These are phyloP conservation scores for Acanthurus leucopareius DNA, from an alignment of 2,797 vertebrate genomes.

Conservation along the genomic window DNA sequence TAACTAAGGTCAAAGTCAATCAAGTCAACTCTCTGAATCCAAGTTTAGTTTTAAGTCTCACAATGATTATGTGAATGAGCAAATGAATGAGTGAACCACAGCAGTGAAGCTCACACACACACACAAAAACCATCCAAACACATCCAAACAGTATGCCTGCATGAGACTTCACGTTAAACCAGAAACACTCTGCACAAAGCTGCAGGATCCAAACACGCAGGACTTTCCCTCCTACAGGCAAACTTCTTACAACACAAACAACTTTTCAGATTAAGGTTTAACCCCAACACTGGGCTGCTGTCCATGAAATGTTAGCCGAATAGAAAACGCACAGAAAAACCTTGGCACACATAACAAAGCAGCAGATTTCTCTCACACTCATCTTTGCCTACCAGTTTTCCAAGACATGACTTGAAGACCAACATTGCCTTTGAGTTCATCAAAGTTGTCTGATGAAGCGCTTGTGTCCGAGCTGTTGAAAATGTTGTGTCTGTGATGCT, in stretches of 20 bases:
- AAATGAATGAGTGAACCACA: slow-evolving; percentile 22
- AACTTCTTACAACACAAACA: not conserved
- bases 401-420: slow-evolving; percentile 86
- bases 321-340: slow-evolving; percentile 9
- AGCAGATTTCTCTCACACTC: slow-evolving; percentile 3
- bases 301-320: not conserved
- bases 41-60: slow-evolving; percentile 13
- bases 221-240: slow-evolving; percentile 5
- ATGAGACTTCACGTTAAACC: slow-evolving; percentile 8
- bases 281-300: not conserved
- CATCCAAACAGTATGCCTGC: slow-evolving; percentile 4
- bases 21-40: not conserved
- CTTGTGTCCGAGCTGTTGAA: slow-evolving; percentile 27
- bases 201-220: not conserved
- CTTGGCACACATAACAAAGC: not conserved
- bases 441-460: slow-evolving; percentile 43
- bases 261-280: not conserved
- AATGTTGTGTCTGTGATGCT: slow-evolving; percentile 44
- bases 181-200: slow-evolving; percentile 20
- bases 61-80: slow-evolving; percentile 18
- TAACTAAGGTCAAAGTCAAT: not conserved
- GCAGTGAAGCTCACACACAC: not conserved
- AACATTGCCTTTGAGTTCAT: slow-evolving; percentile 79
- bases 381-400: slow-evolving; percentile 80
- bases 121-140: not conserved